Conservation (phyloP, 2,797 vertebrate species). For the Pantherophis vulpinus region DNA sequence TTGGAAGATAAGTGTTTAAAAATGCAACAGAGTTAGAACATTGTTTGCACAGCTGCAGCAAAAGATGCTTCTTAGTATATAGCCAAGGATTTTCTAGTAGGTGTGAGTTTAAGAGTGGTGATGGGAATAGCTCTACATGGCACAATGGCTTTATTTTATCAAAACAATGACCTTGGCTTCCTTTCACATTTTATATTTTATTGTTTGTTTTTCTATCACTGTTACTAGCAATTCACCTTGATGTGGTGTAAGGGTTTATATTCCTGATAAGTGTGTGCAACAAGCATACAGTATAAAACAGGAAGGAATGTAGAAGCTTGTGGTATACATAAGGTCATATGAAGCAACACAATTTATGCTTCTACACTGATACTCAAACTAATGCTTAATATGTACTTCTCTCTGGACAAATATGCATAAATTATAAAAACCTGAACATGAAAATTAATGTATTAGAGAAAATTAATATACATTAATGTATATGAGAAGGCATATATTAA, state of each 20-base stretch:
- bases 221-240: background rate
- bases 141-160: background rate
- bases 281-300: conserved; percentile 47
- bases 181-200: background rate
- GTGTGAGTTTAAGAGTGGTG: background rate
- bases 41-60: conserved; percentile 14
- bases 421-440: background rate
- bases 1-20: background rate
- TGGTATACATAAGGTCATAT: background rate
- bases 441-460: background rate
- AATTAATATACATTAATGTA: background rate
- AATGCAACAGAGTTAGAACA: background rate
- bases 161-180: background rate
- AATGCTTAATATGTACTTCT: background rate
- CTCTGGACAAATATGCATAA: background rate
- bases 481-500: background rate
- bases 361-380: background rate
- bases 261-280: background rate
- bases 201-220: background rate
- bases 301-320: background rate
- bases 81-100: background rate
- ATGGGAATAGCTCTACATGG: background rate
- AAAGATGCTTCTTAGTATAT: background rate
- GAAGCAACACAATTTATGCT: background rate
- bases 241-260: background rate